Base-by-base conservation (phyloP, 1,140 invertebrate species). In the Cyclina sinensis region DNA sequence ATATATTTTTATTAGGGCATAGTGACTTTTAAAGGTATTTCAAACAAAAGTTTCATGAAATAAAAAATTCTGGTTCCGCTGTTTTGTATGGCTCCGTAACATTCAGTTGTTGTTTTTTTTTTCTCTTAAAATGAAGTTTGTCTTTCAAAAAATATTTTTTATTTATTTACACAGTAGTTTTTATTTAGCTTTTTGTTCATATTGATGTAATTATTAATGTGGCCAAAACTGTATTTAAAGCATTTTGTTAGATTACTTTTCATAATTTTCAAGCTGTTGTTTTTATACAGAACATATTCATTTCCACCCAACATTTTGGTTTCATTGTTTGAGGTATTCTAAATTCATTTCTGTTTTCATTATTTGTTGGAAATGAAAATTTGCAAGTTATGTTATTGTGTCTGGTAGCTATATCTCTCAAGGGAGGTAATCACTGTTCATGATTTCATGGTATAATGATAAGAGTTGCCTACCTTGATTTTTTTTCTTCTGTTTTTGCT, bases 111-210 rank as follows among this genome's bases (percentile, higher is more conserved):
- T 5, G n/a, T 65, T 7, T 30, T 65, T 65, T 70, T 5, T 5
- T 65, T 7, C 27, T 65, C 30, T 70, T 37, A 16, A 70, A 37
- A 32, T 18, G 35, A 37, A 7, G 9, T 39, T 16, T 70, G 65
- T 70, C 65, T 70, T 70, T 70, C 65, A 70, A 27, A 37, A 37
- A 30, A 1, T 70, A 39, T 70, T 70, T 35, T 70, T 35, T 70
- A 70, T 39, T 70, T 70, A 70, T 70, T 70, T 70, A 70, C 65
- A 37, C 65, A 70, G 65, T 70, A 70, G 65, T 27, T 70, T 57
- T 65, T 70, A 39, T 70, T 70, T 35, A 70, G 32, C 65, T 70
- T 70, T 70, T n/a, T 70, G 32, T 70, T 70, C 27, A 14, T 70
- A 39, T n/a, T 35, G 3, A 30, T 16, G 16, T 65, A 65, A 5